Conservation (phyloP, 2,888 invertebrate genomes). For the Harmothoe impar region DNA sequence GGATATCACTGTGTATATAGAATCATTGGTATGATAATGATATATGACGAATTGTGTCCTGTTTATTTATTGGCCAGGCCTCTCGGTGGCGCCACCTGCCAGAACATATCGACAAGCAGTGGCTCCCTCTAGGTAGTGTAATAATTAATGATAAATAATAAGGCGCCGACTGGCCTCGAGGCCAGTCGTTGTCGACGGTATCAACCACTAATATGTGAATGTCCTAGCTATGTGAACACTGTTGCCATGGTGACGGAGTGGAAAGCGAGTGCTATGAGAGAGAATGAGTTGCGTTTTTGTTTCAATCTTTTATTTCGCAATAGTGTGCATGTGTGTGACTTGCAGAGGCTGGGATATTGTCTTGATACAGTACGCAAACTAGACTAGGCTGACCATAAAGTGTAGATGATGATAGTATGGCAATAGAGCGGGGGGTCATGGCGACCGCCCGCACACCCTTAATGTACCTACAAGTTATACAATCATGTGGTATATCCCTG, state of each 20-base stretch:
- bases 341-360: not conserved
- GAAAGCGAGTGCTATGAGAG: not conserved
- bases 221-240: constrained; percentile 52
- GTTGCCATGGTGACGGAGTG: constrained; percentile 52
- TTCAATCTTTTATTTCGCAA: not conserved
- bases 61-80: constrained; percentile 57
- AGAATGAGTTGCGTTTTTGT: not conserved
- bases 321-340: not conserved
- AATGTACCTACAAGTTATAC: too few relatives aligned
- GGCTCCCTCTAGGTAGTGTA: constrained; percentile 53
- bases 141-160: constrained; percentile 47
- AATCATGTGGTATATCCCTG: too few relatives aligned
- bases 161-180: not conserved
- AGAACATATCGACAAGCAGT: constrained; percentile 46
- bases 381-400: not conserved
- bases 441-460: too few relatives aligned
- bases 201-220: constrained; percentile 36
- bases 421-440: too few relatives aligned
- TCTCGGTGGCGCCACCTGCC: constrained; percentile 54
- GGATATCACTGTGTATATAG: constrained; percentile 51
- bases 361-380: not conserved
- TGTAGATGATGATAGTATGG: not conserved
- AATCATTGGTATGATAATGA: constrained; percentile 50
- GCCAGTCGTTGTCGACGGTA: not conserved
- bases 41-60: constrained; percentile 52